Percentiles rank a stretch among this genome's conserved stretches.
phyloP scores from a whole-genome alignment of 2,113 vertebrate species.

The Sceloporus undulatus region DNA sequence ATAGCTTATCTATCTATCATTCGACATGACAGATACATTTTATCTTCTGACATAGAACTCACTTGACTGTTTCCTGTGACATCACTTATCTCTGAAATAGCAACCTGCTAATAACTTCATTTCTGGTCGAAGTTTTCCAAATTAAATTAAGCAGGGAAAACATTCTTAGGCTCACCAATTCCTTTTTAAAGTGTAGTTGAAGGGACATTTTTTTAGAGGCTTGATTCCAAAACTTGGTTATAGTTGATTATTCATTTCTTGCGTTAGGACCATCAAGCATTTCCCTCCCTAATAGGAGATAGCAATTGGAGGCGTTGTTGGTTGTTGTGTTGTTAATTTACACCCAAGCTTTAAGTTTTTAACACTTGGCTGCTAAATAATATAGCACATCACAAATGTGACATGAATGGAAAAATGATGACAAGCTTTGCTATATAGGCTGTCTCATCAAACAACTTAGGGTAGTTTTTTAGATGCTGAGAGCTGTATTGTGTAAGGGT shows the following conservation, averaged over 20 bases:
- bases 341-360: conserved; percentile 43
- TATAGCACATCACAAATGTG: conserved; percentile 46
- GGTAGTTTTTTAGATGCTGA: conserved; percentile 51
- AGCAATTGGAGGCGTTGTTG: neutral
- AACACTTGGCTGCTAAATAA: conserved; percentile 37
- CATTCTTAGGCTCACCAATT: conserved; percentile 80
- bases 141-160: conserved; percentile 84
- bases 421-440: conserved; percentile 53
- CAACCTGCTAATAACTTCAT: conserved; percentile 87
- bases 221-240: conserved; percentile 81
- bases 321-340: neutral
- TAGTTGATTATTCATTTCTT: conserved; percentile 74
- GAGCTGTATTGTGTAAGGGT: conserved; percentile 26
- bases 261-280: conserved; percentile 78
- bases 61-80: conserved; percentile 79
- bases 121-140: conserved; percentile 85
- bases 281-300: neutral
- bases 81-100: conserved; percentile 71
- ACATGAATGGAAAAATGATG: conserved; percentile 54
- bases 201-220: conserved; percentile 79
- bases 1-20: conserved; percentile 77
- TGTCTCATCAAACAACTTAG: conserved; percentile 57
- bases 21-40: conserved; percentile 78
- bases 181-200: conserved; percentile 82
- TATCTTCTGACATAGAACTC: conserved; percentile 83